Percentiles rank a stretch among this genome's conserved stretches.
phyloP scores from a whole-genome alignment of 2,888 invertebrate genomes.

The Acanthococcus lagerstroemiae region DNA sequence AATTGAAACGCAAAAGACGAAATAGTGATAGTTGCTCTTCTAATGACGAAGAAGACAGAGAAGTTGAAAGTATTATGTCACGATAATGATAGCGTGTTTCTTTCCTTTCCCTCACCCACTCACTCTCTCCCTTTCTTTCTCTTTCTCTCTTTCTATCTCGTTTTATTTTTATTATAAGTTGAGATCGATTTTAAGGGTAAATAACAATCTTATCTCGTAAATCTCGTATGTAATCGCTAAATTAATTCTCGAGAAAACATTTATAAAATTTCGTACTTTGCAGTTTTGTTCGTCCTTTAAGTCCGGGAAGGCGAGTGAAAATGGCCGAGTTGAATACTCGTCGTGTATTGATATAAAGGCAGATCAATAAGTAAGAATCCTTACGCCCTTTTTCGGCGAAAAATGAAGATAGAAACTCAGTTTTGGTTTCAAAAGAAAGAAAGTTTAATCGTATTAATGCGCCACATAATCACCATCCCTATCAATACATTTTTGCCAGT shows the following conservation, averaged over 20 bases:
- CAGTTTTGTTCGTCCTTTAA: no score
- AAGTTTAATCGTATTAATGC: no score
- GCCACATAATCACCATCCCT: no score
- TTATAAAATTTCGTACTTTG: no score
- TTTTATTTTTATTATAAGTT: neutral
- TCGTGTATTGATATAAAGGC: no score
- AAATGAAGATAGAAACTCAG: no score
- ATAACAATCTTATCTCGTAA: neutral
- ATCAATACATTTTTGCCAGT: no score
- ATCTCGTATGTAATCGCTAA: no score
- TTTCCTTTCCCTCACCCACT: neutral
- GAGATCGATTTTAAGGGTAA: neutral
- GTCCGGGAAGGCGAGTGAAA: no score
- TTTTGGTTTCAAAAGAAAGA: no score
- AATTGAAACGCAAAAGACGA: constrained; percentile 10
- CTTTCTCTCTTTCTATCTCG: neutral
- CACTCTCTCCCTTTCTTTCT: neutral
- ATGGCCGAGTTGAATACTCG: no score
- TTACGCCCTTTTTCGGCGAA: neutral
- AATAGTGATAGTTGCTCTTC: constrained; percentile 17
- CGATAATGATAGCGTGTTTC: neutral
- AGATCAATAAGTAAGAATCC: neutral
- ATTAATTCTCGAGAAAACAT: no score
- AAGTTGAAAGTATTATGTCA: neutral
- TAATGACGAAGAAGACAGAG: constrained; percentile 15